These are phyloP conservation scores for Thinocorus orbignyianus DNA, from an alignment of 2,113 vertebrate species.

Conservation along the genomic window DNA sequence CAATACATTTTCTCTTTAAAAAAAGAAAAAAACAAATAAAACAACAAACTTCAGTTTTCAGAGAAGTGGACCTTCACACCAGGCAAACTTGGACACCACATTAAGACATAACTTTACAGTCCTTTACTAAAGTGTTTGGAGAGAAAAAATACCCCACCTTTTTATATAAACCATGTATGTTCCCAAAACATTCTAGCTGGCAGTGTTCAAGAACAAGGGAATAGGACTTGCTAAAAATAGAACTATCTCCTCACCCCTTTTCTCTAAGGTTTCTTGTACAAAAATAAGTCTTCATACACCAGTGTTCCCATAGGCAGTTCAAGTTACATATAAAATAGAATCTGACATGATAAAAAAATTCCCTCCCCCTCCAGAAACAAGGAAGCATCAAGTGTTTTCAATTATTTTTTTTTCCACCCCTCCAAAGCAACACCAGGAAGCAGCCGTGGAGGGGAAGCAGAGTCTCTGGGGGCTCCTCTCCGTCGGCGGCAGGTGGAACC, in stretches of 20 bases:
- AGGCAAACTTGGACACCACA: slow-evolving; percentile 24
- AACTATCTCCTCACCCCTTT: slow-evolving; percentile 46
- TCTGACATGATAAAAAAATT: slow-evolving; percentile 39
- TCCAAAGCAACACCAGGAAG: not conserved
- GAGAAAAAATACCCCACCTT: not conserved
- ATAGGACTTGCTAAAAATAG: slow-evolving; percentile 58
- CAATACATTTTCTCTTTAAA: slow-evolving; percentile 66
- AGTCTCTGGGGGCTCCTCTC: not conserved
- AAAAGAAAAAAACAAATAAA: slow-evolving; percentile 42
- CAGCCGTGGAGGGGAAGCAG: not conserved
- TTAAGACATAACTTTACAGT: slow-evolving; percentile 32
- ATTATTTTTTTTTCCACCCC: not conserved
- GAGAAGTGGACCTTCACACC: slow-evolving; percentile 68
- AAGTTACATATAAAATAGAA: slow-evolving; percentile 66
- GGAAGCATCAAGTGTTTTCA: not conserved
- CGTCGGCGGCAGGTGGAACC: not conserved
- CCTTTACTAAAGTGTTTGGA: slow-evolving; percentile 77
- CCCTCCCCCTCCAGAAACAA: not conserved
- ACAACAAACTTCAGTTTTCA: slow-evolving; percentile 69
- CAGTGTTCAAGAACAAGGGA: slow-evolving; percentile 65
- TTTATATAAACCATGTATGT: not conserved
- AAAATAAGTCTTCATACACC: slow-evolving; percentile 87
- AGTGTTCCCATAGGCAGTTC: slow-evolving; percentile 51
- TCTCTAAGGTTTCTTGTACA: slow-evolving; percentile 73
- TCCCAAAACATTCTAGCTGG: slow-evolving; percentile 61